Evolutionary conservation across 2,888 invertebrate genomes (phyloP), one percentile per base, ranked within the genome.

Genomic region (Pandemis cinnamomeana): DNA sequence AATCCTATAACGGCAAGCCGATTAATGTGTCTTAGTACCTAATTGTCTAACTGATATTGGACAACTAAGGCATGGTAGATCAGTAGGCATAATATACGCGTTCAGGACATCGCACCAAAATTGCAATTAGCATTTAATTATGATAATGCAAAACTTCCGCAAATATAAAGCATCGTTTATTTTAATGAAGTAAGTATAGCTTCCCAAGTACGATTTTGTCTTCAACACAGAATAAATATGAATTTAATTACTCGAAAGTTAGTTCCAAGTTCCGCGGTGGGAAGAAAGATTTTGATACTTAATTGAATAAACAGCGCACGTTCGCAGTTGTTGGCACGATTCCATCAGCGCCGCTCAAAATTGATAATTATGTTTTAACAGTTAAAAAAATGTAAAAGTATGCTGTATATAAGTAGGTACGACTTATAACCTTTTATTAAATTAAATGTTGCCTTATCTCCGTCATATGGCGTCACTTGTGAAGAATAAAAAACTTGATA

Each of bases 271-370:
- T 71, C 46, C 62, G 74, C 71, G 70, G 67, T 61, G 70, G 74
- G 67, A 72, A 71, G 74, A 71, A 74, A 74, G 67, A 74, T 74
- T 74, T 74, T 74, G 67, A 67, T 74, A 74, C 74, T 70, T 71
- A 74, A 71, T 74, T 74, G 70, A 74, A 74, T 74, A 74, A 36
- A 74, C 74, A 67, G 74, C 71, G 61, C 74, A 74, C 74, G 74
- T 74, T 61, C 60, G 41, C 70, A 67, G 71, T 71, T 74, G 74
- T 74, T 74, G 74, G 71, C 74, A 61, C 67, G 48, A 69, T 73
- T 67, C 71, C 71, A 67, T 67, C 72, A 46, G 55, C 42, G 61
- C 61, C 67, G 61, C 44, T 67, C 53, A 36, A 67, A 62, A 74
- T 71, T 74, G 66, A 74, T 74, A 74, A 74, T 71, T 61, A 70